Conservation (phyloP, 92 coral and sea anemone species). For the Montipora capitata region DNA sequence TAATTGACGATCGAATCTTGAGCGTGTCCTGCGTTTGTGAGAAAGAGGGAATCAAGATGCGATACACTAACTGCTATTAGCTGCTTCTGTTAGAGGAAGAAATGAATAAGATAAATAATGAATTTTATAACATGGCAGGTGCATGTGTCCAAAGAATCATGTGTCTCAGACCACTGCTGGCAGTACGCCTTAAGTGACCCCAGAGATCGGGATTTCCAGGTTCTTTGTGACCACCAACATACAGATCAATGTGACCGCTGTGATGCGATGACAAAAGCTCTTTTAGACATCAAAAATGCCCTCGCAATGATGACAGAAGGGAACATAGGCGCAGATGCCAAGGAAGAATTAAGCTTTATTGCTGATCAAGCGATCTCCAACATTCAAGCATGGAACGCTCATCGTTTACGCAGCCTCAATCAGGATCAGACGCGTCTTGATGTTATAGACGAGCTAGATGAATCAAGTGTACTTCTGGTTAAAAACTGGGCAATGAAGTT, state of each 20-base stretch:
- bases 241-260: constrained; percentile 40
- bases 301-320: constrained; percentile 7
- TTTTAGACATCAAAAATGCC: constrained; percentile 38
- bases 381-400: constrained; percentile 72
- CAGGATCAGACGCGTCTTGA: constrained; percentile 68
- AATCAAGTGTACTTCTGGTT: constrained; percentile 12
- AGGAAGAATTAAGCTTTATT: constrained; percentile 46
- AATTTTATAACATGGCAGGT: constrained; percentile 5
- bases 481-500: constrained; percentile 72
- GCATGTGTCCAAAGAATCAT: constrained; percentile 26
- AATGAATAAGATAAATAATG: not conserved
- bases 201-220: constrained; percentile 20
- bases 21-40: not conserved
- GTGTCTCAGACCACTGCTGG: constrained; percentile 41
- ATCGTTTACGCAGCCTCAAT: constrained; percentile 54
- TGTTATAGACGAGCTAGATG: constrained; percentile 30
- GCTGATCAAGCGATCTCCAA: constrained; percentile 46
- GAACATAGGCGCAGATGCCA: constrained; percentile 18
- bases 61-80: not conserved
- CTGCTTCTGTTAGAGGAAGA: not conserved
- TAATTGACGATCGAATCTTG: not conserved
- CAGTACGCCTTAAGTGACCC: constrained; percentile 55
- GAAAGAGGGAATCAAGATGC: not conserved
- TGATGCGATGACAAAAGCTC: constrained; percentile 10
- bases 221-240: constrained; percentile 38